A percentile compares a stretch with the other conserved stretches of the same genome.
Evolutionary conservation across 2,888 invertebrate genomes (phyloP).

Genomic region (Rhopalosiphum nymphaeae): DNA sequence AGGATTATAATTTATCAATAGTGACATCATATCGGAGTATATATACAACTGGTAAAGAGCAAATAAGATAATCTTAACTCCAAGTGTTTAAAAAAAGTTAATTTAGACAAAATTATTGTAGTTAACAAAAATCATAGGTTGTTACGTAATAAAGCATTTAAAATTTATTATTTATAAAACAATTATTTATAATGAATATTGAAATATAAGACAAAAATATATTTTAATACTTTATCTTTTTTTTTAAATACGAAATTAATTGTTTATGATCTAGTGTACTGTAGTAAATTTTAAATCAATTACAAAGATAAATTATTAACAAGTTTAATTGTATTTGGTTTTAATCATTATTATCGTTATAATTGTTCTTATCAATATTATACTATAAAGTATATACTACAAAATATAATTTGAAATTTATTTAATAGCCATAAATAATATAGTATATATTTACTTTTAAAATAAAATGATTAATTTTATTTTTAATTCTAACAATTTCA

Average conservation of each 20-base stretch:
- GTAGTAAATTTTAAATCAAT: not conserved
- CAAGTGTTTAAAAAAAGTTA: slow-evolving; percentile 6
- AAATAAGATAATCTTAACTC: not conserved
- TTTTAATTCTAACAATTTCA: not conserved
- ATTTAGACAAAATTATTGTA: slow-evolving; percentile 12
- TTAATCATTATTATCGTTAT: not conserved
- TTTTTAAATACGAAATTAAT: slow-evolving; percentile 1
- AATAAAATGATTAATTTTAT: not conserved
- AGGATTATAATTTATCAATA: slow-evolving; percentile 6
- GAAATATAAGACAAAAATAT: not conserved
- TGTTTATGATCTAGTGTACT: not conserved
- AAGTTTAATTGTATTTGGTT: not conserved
- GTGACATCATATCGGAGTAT: not conserved
- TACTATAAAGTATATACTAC: not conserved
- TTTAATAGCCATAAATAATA: not conserved
- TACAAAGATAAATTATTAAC: not conserved
- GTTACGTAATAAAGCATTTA: not conserved
- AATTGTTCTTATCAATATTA: not conserved
- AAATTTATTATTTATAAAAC: slow-evolving; percentile 22
- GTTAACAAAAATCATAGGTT: not conserved
- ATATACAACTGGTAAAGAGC: not conserved
- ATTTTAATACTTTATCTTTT: slow-evolving; percentile 10
- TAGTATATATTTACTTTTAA: not conserved
- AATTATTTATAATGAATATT: slow-evolving; percentile 38
- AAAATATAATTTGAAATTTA: not conserved